Percentiles rank a stretch among this genome's conserved stretches.
Evolutionary conservation across 1,140 invertebrate species (phyloP).

Genomic region (Magallana ariakensis): DNA sequence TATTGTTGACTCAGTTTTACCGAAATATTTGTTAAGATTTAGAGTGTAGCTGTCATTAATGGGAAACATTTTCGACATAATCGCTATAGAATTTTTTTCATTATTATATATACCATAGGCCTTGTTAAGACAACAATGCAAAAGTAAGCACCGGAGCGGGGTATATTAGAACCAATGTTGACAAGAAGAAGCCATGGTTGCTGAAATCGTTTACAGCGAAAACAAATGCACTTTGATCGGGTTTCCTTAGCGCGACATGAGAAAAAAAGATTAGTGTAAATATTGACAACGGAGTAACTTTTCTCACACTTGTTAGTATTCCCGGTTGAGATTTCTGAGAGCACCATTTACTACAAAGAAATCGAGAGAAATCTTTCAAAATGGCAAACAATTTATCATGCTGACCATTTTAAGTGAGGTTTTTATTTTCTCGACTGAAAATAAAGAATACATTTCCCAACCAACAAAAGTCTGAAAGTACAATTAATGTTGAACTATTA

Average conservation of each 20-base stretch:
- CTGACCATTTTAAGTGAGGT: no score
- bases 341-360: no score
- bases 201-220: conserved; percentile 5
- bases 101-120: conserved; percentile 37
- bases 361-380: no score
- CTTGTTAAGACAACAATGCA: conserved; percentile 2
- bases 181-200: conserved; percentile 5
- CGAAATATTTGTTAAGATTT: conserved; percentile 42
- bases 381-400: no score
- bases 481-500: no score
- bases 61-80: conserved; percentile 44
- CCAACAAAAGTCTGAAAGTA: no score
- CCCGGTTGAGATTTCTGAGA: not conserved
- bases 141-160: conserved; percentile 11
- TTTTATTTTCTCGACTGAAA: no score
- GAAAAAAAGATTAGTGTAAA: conserved; percentile 21
- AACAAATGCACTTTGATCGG: conserved; percentile 34
- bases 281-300: conserved; percentile 13
- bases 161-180: conserved; percentile 17
- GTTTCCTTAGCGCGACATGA: not conserved
- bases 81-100: conserved; percentile 31
- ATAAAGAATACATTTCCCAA: no score
- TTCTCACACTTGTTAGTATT: conserved; percentile 4
- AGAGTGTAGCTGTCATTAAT: conserved; percentile 21
- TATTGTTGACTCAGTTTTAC: conserved; percentile 3